These are phyloP conservation scores for Channa argus DNA, from an alignment of 2,113 vertebrate genomes.

Conservation along the genomic window DNA sequence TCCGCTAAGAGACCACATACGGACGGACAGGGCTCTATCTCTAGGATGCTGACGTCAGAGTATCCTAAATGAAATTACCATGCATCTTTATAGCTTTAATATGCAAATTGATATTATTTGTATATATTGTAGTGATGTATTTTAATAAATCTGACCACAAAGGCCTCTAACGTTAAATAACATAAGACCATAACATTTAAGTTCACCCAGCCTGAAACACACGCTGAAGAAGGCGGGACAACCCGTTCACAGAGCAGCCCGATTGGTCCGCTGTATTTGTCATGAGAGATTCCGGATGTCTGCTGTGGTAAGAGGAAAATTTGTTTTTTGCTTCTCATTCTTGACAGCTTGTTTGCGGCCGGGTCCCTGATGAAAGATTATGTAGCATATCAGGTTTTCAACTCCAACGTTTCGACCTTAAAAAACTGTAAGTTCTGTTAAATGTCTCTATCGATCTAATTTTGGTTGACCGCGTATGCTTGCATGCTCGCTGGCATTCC, in stretches of 20 bases:
- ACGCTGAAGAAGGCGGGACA: constrained; percentile 34
- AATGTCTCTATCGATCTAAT: not conserved
- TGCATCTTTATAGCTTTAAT: not conserved
- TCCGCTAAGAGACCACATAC: too few species aligned
- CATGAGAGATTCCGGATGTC: constrained; percentile 72
- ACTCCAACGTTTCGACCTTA: constrained; percentile 32
- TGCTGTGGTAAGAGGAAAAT: constrained; percentile 57
- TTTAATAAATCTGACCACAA: not conserved
- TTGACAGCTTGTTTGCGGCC: constrained; percentile 56
- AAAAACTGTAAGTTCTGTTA: constrained; percentile 56
- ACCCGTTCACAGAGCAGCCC: not conserved
- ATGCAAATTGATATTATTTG: not conserved
- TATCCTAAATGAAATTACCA: not conserved
- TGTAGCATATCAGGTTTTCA: constrained; percentile 16
- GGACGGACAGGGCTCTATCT: too few species aligned
- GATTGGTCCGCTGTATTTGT: constrained; percentile 61
- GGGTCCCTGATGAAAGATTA: constrained; percentile 38
- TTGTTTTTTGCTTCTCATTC: constrained; percentile 72
- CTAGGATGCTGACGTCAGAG: too few species aligned
- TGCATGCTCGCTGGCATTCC: constrained; percentile 35
- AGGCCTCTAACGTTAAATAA: not conserved
- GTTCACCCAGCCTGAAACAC: not conserved
- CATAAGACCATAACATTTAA: too few species aligned
- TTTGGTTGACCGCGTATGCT: constrained; percentile 1
- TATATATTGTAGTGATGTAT: fast-evolving